Base-by-base conservation (phyloP, 2,113 vertebrate genomes). In the Daphoenositta chrysoptera region DNA sequence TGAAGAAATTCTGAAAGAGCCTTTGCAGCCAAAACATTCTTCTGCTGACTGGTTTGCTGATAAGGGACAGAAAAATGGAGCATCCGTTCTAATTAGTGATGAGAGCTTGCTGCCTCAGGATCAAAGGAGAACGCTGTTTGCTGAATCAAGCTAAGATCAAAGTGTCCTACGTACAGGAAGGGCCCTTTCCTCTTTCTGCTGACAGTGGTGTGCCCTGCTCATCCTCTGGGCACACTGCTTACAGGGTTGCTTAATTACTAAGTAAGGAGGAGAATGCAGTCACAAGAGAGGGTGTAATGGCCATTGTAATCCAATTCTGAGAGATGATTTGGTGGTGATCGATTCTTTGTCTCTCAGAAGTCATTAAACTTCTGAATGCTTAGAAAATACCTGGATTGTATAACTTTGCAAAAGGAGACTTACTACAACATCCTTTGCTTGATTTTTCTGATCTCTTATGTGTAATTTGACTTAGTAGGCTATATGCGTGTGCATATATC, bases 101-200 rank as follows among this genome's bases (percentile, higher is more conserved):
- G 65, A 81, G 63, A 95, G 27, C 84, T 84, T 6, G 30, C 77
- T 91, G 72, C 79, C 73, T 85, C 5, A 4, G 69, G 86, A 85
- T 95, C 86, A 96, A 95, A 96, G 83, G 64, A 94, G 89, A 95
- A 82, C 13, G 1, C 30, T 4, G 5, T 81, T 80, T 78, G 84
- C 92, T 88, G 92, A 92, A 93, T 64, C 78, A 80, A 87, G 66
- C 61, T 60, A 77, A 94, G 83, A 93, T 89, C 92, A 90, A 92
- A 95, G 95, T 83, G 44, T 83, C 42, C 84, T 77, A 37, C 0
- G n/a, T 60, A 42, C 54, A 71, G 76, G 58, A 94, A 89, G 65
- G 83, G 39, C 66, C 56, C 53, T 8, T 81, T 86, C 66, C 73
- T 71, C 91, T 85, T 96, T 89, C 77, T 96, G 94, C 91, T 95